Percentiles rank a stretch among this genome's conserved stretches.
phyloP scores from a whole-genome alignment of 2,113 vertebrate species.

The Tenrec ecaudatus region DNA sequence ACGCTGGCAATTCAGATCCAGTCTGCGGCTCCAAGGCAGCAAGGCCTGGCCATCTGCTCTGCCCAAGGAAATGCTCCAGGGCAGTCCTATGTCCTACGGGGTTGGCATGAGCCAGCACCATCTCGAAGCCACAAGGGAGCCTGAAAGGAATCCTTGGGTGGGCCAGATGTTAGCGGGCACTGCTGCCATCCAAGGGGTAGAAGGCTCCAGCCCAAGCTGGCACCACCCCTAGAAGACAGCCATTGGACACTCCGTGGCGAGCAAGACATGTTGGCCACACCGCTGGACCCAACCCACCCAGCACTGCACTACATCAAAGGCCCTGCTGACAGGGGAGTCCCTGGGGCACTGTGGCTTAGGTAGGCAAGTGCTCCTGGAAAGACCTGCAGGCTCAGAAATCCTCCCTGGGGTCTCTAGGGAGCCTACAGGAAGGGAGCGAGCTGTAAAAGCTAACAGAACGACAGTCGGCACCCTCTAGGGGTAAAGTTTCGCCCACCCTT shows the following conservation, averaged over 20 bases:
- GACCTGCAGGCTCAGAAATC: too few species aligned
- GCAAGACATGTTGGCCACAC: not conserved
- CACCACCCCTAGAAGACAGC: not conserved
- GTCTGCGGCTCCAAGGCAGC: not conserved
- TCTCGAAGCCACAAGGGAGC: not conserved
- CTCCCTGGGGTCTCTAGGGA: too few species aligned
- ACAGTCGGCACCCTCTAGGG: not conserved
- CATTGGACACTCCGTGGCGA: not conserved
- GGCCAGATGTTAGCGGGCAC: not conserved
- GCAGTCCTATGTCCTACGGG: not conserved
- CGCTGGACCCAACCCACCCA: not conserved
- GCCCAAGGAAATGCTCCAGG: not conserved
- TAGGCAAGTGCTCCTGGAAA: too few species aligned
- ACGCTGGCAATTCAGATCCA: too few species aligned
- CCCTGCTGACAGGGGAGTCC: not conserved
- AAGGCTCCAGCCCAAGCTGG: not conserved
- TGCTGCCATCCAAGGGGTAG: not conserved
- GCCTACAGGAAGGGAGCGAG: too few species aligned
- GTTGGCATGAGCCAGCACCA: not conserved
- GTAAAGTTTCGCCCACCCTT: not conserved
- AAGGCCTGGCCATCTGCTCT: not conserved
- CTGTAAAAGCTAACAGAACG: not conserved
- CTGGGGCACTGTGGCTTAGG: too few species aligned
- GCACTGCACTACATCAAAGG: not conserved
- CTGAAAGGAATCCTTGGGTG: not conserved